Evolutionary conservation across 2,888 invertebrate species (phyloP), one percentile per base, ranked within the genome.

Genomic region (Charanyca ferruginea): DNA sequence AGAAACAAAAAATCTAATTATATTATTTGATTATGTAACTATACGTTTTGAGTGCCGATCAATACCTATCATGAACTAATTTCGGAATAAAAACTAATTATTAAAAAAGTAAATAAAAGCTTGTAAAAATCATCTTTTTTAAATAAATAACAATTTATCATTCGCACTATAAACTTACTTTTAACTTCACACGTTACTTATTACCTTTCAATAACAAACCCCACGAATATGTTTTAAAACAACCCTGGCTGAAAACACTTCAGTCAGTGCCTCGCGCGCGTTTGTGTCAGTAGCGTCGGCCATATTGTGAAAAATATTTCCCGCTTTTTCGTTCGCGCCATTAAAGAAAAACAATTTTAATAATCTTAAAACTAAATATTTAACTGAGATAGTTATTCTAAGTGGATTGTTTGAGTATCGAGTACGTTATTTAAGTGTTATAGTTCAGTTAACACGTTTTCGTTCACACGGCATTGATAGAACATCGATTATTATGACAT

Each of bases 251-350:
- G 86, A 87, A 89, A 81, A 70, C 79, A 85, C 68, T 89, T 91
- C 90, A 94, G 94, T 94, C 81, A 67, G 81, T 84, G 86, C 86
- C 85, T 71, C 85, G 91, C 90, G 87, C 88, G 86, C 89, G 87
- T 63, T 68, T 70, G 69, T 77, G 83, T 77, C 84, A 87, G 87
- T 78, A 87, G 93, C 80, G 89, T 88, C 74, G 89, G 89, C 90
- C 84, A 74, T 82, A 62, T 89, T 87, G 81, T 79, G 53, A 63
- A 83, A 83, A 79, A 69, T 47, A 77, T 83, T 90, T 90, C 88
- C 90, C 93, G 91, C 91, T 81, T 77, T 88, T 87, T 78, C 70
- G 66, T 66, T 79, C 66, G 73, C 80, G 73, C 68, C 73, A 62
- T 45, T 63, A 52, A 13, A 5, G n/a, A 51, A 69, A 66, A 55